Conservation (phyloP, 2,888 invertebrate species). For the Barypeithes pellucidus region DNA sequence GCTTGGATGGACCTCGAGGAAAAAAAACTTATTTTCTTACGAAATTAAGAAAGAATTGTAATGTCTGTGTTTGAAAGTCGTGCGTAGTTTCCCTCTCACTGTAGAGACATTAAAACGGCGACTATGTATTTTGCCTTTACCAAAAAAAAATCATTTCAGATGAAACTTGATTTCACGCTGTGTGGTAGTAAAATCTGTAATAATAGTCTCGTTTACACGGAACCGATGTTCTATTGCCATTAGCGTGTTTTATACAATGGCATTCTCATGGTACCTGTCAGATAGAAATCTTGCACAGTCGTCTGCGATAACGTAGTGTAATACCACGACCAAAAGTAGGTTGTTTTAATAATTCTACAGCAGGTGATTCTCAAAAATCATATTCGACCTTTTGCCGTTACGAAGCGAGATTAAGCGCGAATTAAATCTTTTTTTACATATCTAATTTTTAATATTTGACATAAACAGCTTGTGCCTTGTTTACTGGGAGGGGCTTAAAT, state of each 20-base stretch:
- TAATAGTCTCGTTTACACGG: conserved; percentile 16
- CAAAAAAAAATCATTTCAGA: neutral
- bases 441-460: too few species aligned
- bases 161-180: neutral
- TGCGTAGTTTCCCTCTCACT: too few species aligned
- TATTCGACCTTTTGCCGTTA: conserved; percentile 21
- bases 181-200: conserved; percentile 3
- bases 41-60: too few species aligned
- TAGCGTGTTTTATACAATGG: conserved; percentile 10
- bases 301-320: conserved; percentile 9
- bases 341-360: conserved; percentile 13
- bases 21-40: too few species aligned
- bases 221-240: conserved; percentile 7
- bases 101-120: too few species aligned
- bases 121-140: neutral
- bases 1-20: too few species aligned
- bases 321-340: conserved; percentile 10
- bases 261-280: conserved; percentile 8
- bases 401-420: too few species aligned
- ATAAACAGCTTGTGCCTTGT: too few species aligned
- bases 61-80: too few species aligned
- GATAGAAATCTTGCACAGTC: neutral
- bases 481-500: too few species aligned
- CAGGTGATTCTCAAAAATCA: conserved; percentile 18
- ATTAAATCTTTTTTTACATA: too few species aligned